Percentiles rank a stretch among this genome's conserved stretches.
Evolutionary conservation across 2,797 vertebrate species (phyloP).

Genomic region (Parotocinclus haroldoi): DNA sequence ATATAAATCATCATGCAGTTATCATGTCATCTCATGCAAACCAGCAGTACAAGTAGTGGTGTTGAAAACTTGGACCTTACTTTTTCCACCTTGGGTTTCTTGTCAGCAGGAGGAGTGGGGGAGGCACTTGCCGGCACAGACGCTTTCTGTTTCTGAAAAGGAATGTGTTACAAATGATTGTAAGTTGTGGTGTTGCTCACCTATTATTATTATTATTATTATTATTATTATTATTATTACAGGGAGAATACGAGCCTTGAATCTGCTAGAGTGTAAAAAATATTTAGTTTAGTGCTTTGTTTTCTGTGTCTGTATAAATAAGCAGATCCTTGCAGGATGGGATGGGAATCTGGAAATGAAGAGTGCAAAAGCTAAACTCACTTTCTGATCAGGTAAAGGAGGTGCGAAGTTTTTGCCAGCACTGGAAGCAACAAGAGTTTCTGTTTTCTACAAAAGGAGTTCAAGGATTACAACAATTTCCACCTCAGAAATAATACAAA

Average conservation of each 20-base stretch:
- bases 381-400: conserved; percentile 48
- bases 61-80: conserved; percentile 17
- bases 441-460: conserved; percentile 38
- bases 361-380: conserved; percentile 1
- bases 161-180: neutral
- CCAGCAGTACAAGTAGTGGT: neutral
- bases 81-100: conserved; percentile 59
- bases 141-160: conserved; percentile 44
- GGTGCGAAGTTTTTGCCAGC: conserved; percentile 57
- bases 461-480: too few relatives aligned
- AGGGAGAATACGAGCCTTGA: too few relatives aligned
- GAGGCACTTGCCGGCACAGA: conserved; percentile 35
- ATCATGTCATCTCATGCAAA: neutral
- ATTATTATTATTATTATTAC: too few relatives aligned
- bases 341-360: neutral
- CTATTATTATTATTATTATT: too few relatives aligned
- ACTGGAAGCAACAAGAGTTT: conserved; percentile 34
- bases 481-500: too few relatives aligned
- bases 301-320: too few relatives aligned
- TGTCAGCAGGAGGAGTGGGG: conserved; percentile 60
- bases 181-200: neutral
- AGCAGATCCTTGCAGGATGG: too few relatives aligned
- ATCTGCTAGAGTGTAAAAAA: too few relatives aligned
- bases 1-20: neutral
- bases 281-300: too few relatives aligned